Percentiles rank a stretch among this genome's conserved stretches.
These are phyloP conservation scores for Okapia johnstoni DNA, from an alignment of 2,113 vertebrate genomes.

Conservation along the genomic window DNA sequence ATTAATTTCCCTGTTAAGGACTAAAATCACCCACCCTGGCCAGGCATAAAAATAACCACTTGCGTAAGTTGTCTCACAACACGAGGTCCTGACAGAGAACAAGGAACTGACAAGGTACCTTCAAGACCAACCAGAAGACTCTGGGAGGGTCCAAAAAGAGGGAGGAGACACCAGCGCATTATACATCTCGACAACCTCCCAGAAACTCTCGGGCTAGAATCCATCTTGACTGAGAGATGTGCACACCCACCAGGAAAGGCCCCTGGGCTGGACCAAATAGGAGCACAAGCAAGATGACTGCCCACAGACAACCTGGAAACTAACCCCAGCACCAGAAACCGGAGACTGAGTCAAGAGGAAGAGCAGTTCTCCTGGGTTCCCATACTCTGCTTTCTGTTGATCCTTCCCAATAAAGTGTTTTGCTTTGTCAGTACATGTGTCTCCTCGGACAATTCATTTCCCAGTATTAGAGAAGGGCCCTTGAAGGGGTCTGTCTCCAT, in stretches of 20 bases:
- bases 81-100: not conserved
- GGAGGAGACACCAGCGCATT: not conserved
- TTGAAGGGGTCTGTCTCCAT: not conserved
- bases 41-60: not conserved
- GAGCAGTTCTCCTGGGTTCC: not conserved
- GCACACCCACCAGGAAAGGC: not conserved
- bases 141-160: not conserved
- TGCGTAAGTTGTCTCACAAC: not conserved
- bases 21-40: not conserved
- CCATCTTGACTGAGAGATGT: not conserved
- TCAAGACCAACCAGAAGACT: not conserved
- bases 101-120: not conserved
- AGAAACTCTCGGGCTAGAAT: not conserved
- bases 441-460: not conserved
- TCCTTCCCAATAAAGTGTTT: not conserved
- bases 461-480: not conserved
- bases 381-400: not conserved
- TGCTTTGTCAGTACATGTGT: not conserved
- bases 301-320: not conserved
- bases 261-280: not conserved
- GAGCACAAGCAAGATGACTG: not conserved
- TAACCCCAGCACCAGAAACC: not conserved
- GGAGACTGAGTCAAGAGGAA: not conserved
- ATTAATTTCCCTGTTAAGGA: not conserved
- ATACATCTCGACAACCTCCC: not conserved